Conservation (phyloP, 2,888 invertebrate species). For the Colostygia pectinataria region DNA sequence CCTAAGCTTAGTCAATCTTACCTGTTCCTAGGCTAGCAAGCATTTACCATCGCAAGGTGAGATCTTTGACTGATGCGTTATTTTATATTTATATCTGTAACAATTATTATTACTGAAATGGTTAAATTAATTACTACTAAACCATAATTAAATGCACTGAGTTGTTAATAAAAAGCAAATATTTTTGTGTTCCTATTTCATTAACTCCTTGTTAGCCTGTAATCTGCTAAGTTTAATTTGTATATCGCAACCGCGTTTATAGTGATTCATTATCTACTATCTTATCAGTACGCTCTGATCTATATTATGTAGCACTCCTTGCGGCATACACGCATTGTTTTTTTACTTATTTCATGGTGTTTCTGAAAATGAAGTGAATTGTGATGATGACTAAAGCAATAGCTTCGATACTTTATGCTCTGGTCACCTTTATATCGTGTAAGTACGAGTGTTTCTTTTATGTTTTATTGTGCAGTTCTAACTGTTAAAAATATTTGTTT, state of each 20-base stretch:
- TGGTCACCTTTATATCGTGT: conserved; percentile 42
- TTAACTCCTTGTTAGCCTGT: conserved; percentile 10
- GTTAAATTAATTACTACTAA: background rate
- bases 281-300: conserved; percentile 60
- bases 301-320: conserved; percentile 51
- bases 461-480: background rate
- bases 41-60: too few species aligned
- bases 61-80: too few species aligned
- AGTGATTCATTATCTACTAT: conserved; percentile 63
- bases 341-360: conserved; percentile 34
- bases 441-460: conserved; percentile 39
- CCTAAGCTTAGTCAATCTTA: too few species aligned
- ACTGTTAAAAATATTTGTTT: background rate
- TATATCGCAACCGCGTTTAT: conserved; percentile 36
- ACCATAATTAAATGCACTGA: background rate
- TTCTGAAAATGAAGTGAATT: conserved; percentile 38
- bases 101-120: background rate
- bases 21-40: too few species aligned
- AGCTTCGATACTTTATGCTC: conserved; percentile 12
- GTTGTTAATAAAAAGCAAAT: conserved; percentile 27
- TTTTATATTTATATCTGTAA: background rate
- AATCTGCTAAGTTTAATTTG: conserved; percentile 17
- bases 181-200: conserved; percentile 20
- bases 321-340: conserved; percentile 43
- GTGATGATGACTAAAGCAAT: conserved; percentile 42